Base-by-base conservation (phyloP, 2,113 vertebrate genomes). In the Caracal caracal region DNA sequence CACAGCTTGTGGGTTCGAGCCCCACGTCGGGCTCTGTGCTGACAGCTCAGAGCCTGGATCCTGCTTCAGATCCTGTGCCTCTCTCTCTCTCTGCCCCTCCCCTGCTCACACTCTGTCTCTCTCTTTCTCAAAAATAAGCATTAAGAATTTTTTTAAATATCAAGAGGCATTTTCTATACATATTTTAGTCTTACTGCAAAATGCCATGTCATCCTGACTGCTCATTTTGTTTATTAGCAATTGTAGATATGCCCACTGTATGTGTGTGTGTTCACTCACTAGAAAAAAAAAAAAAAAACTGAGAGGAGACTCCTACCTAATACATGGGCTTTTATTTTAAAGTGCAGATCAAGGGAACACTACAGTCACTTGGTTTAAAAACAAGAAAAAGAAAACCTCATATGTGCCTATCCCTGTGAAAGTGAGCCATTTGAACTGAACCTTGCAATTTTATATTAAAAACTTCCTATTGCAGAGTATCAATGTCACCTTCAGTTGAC, bases 141-240 rank as follows among this genome's bases (percentile, higher is more conserved):
- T 59, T 59, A 49, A 59, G 5, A 22, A 59, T 22, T 59, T 56
- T 20, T 22, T 59, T 59, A 10, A 59, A 56, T 56, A 56, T 56
- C 53, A 59, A 59, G 70, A 24, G 17, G 22, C 5, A 81, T 40
- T 65, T 87, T 65, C 33, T 35, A 26, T 59, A 49, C 6, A 56
- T 43, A 65, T 66, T 95, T 93, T 91, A 40, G 47, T 88, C 22
- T 91, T 51, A 66, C n/a, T 68, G n/a, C 10, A 93, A 96, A 96
- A 91, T 15, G 20, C 53, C 70, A 47, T 37, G 63, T 84, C 78
- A 88, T 59, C 59, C 61, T 88, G 83, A 93, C 90, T 73, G 70
- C 5, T 93, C 63, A 66, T 47, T 81, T 81, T 76, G 28, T 51
- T 81, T 35, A 82, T 61, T 33, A 61, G 37, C 7, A 73, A 65